Conservation (phyloP, 2,113 vertebrate genomes). For the Polyodon spathula region DNA sequence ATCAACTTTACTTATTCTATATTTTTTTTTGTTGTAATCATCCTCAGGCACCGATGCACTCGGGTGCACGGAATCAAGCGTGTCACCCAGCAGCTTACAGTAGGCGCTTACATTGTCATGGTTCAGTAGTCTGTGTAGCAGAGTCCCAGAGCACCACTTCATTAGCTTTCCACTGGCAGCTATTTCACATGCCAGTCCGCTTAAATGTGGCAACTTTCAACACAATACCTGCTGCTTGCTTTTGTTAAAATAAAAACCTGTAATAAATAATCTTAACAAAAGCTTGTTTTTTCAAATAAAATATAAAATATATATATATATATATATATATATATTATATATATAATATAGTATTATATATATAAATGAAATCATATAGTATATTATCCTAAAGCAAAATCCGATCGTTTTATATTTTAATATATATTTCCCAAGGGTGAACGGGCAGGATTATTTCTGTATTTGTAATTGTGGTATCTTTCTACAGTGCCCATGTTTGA, state of each 20-base stretch:
- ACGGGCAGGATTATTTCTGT: no score
- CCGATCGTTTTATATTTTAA: no score
- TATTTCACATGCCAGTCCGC: constrained; percentile 59
- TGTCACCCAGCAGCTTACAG: constrained; percentile 38
- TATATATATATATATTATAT: no score
- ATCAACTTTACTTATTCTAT: constrained; percentile 47
- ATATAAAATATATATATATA: constrained; percentile 12
- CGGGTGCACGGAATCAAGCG: constrained; percentile 38
- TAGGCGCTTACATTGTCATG: constrained; percentile 70
- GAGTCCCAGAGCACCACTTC: constrained; percentile 69
- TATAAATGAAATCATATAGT: no score
- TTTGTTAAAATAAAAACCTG: constrained; percentile 59
- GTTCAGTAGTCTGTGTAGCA: constrained; percentile 70
- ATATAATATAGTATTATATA: no score
- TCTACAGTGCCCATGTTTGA: no score
- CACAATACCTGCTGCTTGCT: constrained; percentile 58
- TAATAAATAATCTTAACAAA: constrained; percentile 63
- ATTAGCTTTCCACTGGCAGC: constrained; percentile 70
- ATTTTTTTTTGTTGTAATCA: constrained; percentile 43
- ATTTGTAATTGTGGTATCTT: no score
- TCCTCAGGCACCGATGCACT: constrained; percentile 73
- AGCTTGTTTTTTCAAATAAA: constrained; percentile 28
- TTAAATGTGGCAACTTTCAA: constrained; percentile 59
- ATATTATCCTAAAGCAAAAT: no score
- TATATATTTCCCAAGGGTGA: no score